Evolutionary conservation across 2,113 vertebrate species (phyloP), one percentile per base, ranked within the genome.

Genomic region (Lophura nycthemera): DNA sequence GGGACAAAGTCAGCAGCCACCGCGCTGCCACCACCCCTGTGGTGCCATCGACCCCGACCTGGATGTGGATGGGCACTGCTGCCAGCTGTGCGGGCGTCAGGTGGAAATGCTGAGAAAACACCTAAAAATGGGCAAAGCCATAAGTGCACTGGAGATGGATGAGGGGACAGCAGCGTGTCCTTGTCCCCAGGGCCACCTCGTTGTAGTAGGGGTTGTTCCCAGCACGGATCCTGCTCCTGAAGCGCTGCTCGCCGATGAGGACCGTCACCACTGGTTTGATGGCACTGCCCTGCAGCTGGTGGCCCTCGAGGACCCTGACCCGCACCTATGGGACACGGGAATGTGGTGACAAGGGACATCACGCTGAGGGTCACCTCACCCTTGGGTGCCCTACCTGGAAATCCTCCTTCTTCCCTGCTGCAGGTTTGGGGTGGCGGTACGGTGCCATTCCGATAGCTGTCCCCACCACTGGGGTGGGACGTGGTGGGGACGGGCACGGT

Each of bases 191-290:
- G 1, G 1, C 52, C 52, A 95, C 95, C 95, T 96, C 90, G 0
- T 95, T 82, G 90, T 93, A 96, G 72, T 93, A 96, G 86, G 95
- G 94, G 63, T 91, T 91, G 92, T 91, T 96, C 19, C 95, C 95
- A 1, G 0, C 6, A 0, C 43, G 63, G 79, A 92, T 91, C 63
- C 75, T 79, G 67, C 54, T 95, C 48, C 13, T 64, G 94, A 96
- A 96, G 29, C 12, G 38, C 16, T 29, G 59, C 75, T 61, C 78
- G 18, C 95, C 94, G 6, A 96, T 76, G 43, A 73, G 45, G 2
- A 96, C 86, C 1, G 3, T 73, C 88, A 96, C 92, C 94, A 93
- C 40, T 0, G 95, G 94, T 1, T 20, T 65, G 92, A 96, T 92
- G 92, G 79, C 27, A 0, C 59, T 88, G 72, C 95, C 95, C 13